A percentile compares a stretch with the other conserved stretches of the same genome.
Evolutionary conservation across 2,888 invertebrate genomes (phyloP).

Genomic region (Aquatica leii): DNA sequence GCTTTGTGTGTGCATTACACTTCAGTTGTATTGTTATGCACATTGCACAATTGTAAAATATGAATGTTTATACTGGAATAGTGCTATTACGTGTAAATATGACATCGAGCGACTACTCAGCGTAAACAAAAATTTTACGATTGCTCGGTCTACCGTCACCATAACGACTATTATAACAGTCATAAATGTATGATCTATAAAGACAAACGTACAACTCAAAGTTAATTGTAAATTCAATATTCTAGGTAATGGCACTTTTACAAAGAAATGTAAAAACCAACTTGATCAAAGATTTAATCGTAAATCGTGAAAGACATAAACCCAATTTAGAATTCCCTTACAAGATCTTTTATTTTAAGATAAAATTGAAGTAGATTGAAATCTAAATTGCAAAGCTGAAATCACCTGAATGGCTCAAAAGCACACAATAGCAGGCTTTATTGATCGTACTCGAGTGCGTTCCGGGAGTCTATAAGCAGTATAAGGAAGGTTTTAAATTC

Average conservation of each 20-base stretch:
- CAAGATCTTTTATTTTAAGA: conserved; percentile 37
- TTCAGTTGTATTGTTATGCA: no score
- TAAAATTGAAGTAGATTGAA: conserved; percentile 37
- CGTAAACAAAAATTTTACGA: no score
- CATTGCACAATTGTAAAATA: no score
- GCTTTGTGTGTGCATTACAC: no score
- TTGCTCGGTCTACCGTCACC: no score
- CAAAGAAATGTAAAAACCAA: conserved; percentile 17
- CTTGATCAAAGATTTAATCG: conserved; percentile 31
- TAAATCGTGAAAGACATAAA: conserved; percentile 32
- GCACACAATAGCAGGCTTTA: conserved; percentile 48
- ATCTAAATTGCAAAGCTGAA: conserved; percentile 37
- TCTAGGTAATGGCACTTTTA: conserved; percentile 11
- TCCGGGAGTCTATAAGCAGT: conserved; percentile 51
- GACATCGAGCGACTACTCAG: no score
- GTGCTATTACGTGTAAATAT: no score
- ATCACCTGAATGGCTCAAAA: conserved; percentile 47
- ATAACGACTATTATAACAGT: background rate
- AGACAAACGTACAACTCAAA: background rate
- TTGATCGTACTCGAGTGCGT: conserved; percentile 52
- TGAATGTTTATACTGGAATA: no score
- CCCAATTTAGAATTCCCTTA: conserved; percentile 33
- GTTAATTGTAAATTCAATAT: conserved; percentile 4
- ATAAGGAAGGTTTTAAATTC: conserved; percentile 54
- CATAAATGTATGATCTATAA: background rate